phyloP scores from a whole-genome alignment of 2,113 vertebrate species.

The Trogon melanurus region DNA sequence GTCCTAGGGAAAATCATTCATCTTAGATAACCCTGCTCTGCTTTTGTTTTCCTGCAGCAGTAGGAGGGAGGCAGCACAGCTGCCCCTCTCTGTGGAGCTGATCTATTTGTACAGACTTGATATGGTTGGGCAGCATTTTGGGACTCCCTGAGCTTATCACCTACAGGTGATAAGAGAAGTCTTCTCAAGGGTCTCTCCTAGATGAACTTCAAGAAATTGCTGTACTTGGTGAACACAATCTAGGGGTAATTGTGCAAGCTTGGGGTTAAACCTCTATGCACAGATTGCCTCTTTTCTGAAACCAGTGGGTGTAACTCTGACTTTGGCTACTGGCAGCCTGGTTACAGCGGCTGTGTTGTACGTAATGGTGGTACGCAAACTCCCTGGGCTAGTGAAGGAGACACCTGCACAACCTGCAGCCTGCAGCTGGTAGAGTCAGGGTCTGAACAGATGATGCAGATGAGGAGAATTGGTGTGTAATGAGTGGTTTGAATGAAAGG shows the following conservation, averaged over 20 bases:
- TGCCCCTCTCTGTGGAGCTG: not conserved
- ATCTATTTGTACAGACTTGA: not conserved
- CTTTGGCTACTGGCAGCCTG: not conserved
- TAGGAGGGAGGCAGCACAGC: not conserved
- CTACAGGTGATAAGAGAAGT: too few species aligned
- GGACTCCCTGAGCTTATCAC: not conserved
- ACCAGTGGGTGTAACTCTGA: not conserved
- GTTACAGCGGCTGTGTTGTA: rapidly evolving
- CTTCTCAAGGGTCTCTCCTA: not conserved
- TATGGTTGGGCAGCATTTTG: not conserved
- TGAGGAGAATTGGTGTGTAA: not conserved
- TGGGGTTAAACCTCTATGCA: not conserved
- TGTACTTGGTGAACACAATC: not conserved
- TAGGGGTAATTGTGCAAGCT: not conserved
- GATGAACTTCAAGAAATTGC: not conserved
- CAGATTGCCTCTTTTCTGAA: not conserved
- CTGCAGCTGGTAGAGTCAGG: not conserved
- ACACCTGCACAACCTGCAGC: not conserved
- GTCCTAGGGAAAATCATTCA: not conserved
- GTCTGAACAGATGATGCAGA: not conserved
- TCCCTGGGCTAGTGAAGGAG: not conserved
- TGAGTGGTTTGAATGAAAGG: not conserved
- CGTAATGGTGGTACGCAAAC: rapidly evolving
- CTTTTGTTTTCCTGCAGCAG: not conserved
- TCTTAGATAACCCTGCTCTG: not conserved